A percentile compares a stretch with the other conserved stretches of the same genome.
These are phyloP conservation scores for Chrysina gloriosa DNA, from an alignment of 2,888 invertebrate genomes.

Conservation along the genomic window DNA sequence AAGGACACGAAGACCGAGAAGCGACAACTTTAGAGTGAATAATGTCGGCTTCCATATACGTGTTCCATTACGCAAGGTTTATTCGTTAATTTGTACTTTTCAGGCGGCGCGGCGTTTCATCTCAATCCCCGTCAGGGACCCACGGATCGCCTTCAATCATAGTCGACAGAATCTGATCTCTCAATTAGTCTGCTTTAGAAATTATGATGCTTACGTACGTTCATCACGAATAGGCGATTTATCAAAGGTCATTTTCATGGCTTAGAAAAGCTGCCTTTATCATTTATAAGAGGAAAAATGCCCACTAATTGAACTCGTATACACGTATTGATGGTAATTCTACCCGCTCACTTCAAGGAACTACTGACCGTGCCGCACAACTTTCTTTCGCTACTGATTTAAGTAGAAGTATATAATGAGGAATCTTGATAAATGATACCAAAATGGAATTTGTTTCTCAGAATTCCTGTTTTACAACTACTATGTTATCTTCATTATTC, in stretches of 20 bases:
- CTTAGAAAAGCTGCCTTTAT: conserved; percentile 34
- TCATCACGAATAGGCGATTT: conserved; percentile 39
- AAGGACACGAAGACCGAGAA: neutral
- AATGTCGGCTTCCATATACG: conserved; percentile 44
- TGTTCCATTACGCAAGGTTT: conserved; percentile 55
- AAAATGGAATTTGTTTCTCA: neutral
- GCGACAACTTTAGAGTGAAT: conserved; percentile 26
- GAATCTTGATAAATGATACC: conserved; percentile 4
- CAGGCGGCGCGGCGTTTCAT: conserved; percentile 57
- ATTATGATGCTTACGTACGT: conserved; percentile 42
- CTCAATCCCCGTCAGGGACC: conserved; percentile 57
- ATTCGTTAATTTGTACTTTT: conserved; percentile 60
- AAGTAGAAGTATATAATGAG: neutral
- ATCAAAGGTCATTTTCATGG: conserved; percentile 40
- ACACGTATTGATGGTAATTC: neutral
- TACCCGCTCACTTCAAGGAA: neutral
- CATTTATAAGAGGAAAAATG: conserved; percentile 31
- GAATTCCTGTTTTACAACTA: neutral
- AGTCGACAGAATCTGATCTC: conserved; percentile 52
- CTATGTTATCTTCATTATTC: no score
- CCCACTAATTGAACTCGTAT: conserved; percentile 26
- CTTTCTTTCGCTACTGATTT: conserved; percentile 22
- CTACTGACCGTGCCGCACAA: conserved; percentile 1
- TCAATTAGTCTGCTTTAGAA: conserved; percentile 55
- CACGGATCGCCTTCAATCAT: conserved; percentile 54